These are phyloP conservation scores for Ceratina calcarata DNA, from an alignment of 1,140 invertebrate species.

Conservation along the genomic window DNA sequence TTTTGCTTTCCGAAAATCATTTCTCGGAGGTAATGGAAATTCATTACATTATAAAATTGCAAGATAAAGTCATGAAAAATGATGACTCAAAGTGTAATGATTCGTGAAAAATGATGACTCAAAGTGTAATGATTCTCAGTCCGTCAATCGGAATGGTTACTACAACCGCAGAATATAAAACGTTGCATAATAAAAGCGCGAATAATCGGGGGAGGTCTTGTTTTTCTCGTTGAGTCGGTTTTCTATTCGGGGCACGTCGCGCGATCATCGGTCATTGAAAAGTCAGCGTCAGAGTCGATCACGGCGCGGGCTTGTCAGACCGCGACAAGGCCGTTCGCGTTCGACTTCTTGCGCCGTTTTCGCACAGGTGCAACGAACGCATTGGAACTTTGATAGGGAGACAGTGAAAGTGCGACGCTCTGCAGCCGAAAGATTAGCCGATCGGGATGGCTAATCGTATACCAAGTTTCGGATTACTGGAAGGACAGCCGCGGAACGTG, in stretches of 20 bases:
- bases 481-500: conserved; percentile 13
- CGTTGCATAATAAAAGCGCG: too few species aligned
- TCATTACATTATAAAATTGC: too few species aligned
- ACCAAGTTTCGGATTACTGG: conserved; percentile 41
- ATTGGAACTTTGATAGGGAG: conserved; percentile 25
- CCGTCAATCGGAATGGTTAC: too few species aligned
- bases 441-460: conserved; percentile 40
- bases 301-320: neutral
- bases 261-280: conserved; percentile 7
- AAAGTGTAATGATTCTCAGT: too few species aligned
- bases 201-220: too few species aligned
- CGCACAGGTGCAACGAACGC: conserved; percentile 49
- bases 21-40: too few species aligned
- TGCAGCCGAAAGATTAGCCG: conserved; percentile 58
- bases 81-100: too few species aligned
- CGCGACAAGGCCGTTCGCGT: conserved; percentile 32
- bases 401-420: conserved; percentile 60
- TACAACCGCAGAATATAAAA: too few species aligned
- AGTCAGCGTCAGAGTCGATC: conserved; percentile 9
- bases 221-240: too few species aligned
- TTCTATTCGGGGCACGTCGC: neutral
- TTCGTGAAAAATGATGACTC: too few species aligned
- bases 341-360: conserved; percentile 32
- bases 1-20: too few species aligned
- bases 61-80: too few species aligned